A percentile compares a stretch with the other conserved stretches of the same genome.
phyloP scores from a whole-genome alignment of 2,113 vertebrate species.

The Perca schrenkii region DNA sequence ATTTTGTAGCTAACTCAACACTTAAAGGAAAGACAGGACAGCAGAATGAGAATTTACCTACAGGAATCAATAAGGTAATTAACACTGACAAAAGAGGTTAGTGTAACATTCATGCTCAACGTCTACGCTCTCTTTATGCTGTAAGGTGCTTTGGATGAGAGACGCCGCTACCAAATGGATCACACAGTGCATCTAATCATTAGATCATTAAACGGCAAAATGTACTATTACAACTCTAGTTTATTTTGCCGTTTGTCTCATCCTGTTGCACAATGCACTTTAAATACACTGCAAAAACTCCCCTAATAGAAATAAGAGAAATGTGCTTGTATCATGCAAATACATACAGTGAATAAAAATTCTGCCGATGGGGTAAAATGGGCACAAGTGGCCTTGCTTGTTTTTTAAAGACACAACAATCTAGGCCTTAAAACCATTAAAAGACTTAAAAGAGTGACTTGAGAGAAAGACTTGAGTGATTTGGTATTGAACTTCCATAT shows the following conservation, averaged over 20 bases:
- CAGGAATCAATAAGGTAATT: conserved; percentile 42
- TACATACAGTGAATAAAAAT: neutral
- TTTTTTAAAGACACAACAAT: neutral
- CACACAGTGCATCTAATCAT: neutral
- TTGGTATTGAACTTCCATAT: neutral
- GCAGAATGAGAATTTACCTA: conserved; percentile 15
- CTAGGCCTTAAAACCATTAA: neutral
- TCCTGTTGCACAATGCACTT: neutral
- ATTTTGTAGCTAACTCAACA: neutral
- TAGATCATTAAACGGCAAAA: too few species aligned
- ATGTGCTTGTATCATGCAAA: neutral
- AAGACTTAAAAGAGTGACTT: neutral
- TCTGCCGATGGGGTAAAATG: neutral
- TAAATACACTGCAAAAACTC: neutral
- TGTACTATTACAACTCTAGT: too few species aligned
- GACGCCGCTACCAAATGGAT: neutral
- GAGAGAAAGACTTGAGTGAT: neutral
- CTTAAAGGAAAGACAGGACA: conserved; percentile 8
- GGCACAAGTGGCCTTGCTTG: neutral
- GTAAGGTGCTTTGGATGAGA: neutral
- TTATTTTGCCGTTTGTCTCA: neutral
- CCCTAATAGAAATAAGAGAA: neutral
- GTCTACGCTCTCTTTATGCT: neutral
- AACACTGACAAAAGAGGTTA: conserved; percentile 30
- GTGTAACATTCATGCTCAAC: conserved; percentile 10